Base-by-base conservation (phyloP, 1,140 invertebrate species). In the Eriocheir sinensis region DNA sequence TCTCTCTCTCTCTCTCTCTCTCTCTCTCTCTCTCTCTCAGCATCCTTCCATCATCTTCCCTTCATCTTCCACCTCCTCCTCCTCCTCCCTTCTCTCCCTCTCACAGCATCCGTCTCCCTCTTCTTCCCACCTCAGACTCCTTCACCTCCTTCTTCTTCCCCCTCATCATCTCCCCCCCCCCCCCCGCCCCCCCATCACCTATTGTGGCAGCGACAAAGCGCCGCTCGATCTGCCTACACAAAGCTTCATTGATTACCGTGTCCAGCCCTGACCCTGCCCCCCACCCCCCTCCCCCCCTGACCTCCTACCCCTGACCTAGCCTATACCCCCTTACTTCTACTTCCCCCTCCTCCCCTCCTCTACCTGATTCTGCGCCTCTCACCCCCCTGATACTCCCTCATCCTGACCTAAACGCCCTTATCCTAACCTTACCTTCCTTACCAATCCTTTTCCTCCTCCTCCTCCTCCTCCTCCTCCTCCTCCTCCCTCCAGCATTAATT, bases 61-160 rank as follows among this genome's bases (percentile, higher is more conserved):
- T n/a, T n/a, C 60, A 72, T 21, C 60, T 72, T 4, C 60, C 60
- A 72, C 21, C n/a, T 72, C 60, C 60, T n/a, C n/a, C 60, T n/a
- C 60, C 60, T 72, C 60, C n/a, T 72, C 60, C n/a, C 60, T 72
- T 72, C 60, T n/a, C n/a, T n/a, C n/a, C n/a, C n/a, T n/a, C n/a
- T n/a, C n/a, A n/a, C n/a, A n/a, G n/a, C n/a, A n/a, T n/a, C n/a
- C n/a, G n/a, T n/a, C n/a, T 72, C 27, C 60, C n/a, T 72, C 60
- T n/a, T n/a, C 60, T n/a, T n/a, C 60, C 21, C 48, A 72, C 21
- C 60, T 72, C 27, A 27, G 4, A 21, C 60, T 72, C 60, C 60
- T 21, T n/a, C 60, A 17, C 48, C 12, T 53, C 48, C n/a, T n/a
- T n/a, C n/a, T n/a, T 21, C 21, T n/a, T n/a, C 60, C 21, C n/a